Evolutionary conservation across 2,888 invertebrate genomes (phyloP).

Genomic region (Scaptomyza flava): DNA sequence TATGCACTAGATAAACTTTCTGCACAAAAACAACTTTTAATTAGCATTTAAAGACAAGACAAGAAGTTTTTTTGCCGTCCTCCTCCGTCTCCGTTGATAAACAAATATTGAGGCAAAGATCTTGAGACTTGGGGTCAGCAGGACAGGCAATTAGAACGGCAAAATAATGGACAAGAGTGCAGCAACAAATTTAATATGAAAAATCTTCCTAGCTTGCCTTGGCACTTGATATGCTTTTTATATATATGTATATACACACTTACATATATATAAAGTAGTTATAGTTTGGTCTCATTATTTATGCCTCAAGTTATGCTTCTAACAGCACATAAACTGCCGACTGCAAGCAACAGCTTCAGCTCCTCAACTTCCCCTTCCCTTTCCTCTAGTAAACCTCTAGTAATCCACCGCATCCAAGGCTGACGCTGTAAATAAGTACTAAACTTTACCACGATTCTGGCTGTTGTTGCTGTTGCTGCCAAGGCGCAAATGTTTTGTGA

Average conservation of each 20-base stretch:
- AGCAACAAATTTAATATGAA: slow-evolving; percentile 36
- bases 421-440: slow-evolving; percentile 69
- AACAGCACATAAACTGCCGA: slow-evolving; percentile 74
- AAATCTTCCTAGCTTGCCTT: slow-evolving; percentile 22
- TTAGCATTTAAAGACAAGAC: slow-evolving; percentile 72
- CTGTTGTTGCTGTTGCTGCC: slow-evolving; percentile 47
- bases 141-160: slow-evolving; percentile 38
- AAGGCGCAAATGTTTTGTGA: slow-evolving; percentile 77
- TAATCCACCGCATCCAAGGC: slow-evolving; percentile 59
- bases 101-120: slow-evolving; percentile 14
- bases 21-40: slow-evolving; percentile 68
- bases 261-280: slow-evolving; percentile 44
- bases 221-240: slow-evolving; percentile 7
- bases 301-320: slow-evolving; percentile 72
- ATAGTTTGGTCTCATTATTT: slow-evolving; percentile 68
- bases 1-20: slow-evolving; percentile 63
- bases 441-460: slow-evolving; percentile 68
- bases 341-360: slow-evolving; percentile 44
- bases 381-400: slow-evolving; percentile 15
- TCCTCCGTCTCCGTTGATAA: neutral
- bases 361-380: slow-evolving; percentile 1
- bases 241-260: slow-evolving; percentile 23
- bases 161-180: slow-evolving; percentile 34
- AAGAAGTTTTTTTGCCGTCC: slow-evolving; percentile 13
- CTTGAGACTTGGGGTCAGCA: slow-evolving; percentile 28